Evolutionary conservation across 2,888 invertebrate species (phyloP), one percentile per base, ranked within the genome.

Genomic region (Drosophila nr. perissopoda): DNA sequence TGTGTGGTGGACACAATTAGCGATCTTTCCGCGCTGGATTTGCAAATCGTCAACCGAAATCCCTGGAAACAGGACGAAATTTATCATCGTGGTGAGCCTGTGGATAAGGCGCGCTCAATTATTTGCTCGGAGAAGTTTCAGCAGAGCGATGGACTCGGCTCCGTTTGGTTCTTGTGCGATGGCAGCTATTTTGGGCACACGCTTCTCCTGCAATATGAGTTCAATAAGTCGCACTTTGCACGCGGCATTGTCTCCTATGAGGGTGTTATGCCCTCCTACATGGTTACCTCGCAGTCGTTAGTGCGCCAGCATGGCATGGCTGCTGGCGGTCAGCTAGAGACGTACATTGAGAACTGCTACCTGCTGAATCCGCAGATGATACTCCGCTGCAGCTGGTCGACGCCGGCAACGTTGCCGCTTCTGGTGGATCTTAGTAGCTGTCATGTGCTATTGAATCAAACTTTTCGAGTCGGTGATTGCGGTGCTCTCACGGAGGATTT

Each of bases 101-200:
- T 83, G 0, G 88, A 91, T 6, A 80, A 88, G 16, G 92, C 90
- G 0, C 88, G 92, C 31, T 69, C 73, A 7, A 90, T 93, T 38
- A 74, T 93, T 4, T 89, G 82, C 53, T 76, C 83, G 4, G 82
- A 83, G 13, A 76, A 80, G 5, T 87, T 92, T 34, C 92, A 92
- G 68, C 64, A 77, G 10, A 67, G 77, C 10, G 74, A 72, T 4
- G 87, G 76, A 2, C 46, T 66, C 6, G 93, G 93, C 0, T 90
- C 94, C 92, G 69, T 94, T 92, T 88, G 95, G 96, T 60, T 94
- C 95, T 79, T 96, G 94, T 94, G 96, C 95, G 73, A 94, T 94
- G 68, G 94, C 95, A 29, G 94, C 1, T 95, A 96, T 87, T 59
- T 64, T 5, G 93, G 94, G 48, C 93, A 95, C 21, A 92, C 91